Evolutionary conservation across 2,797 vertebrate species (phyloP), one percentile per base, ranked within the genome.

Genomic region (Neosalanx taihuensis): DNA sequence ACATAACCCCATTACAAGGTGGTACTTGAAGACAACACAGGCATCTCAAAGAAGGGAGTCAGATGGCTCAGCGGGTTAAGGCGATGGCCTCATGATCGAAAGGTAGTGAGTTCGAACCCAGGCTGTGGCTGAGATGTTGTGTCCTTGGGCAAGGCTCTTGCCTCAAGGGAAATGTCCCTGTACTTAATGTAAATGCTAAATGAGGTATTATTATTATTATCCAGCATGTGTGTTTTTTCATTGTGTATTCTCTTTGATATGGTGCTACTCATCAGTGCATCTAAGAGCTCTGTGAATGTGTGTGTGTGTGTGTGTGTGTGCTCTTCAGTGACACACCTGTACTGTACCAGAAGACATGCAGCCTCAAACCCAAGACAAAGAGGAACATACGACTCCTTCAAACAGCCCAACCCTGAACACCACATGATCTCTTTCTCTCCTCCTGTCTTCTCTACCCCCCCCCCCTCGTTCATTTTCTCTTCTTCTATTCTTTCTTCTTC

Each of bases 301-400:
- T 70, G 71, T 61, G 65, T 5, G 61, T 64, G 70, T 31, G 59
- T 63, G 65, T n/a, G 46, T 49, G 53, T 30, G 64, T 67, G 64
- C 13, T 74, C 23, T 30, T 63, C 33, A 31, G 20, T 12, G 53
- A 23, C 12, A 29, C 67, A 79, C 81, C 82, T 86, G 83, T 80
- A 81, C 81, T 79, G 70, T 62, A n/a, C n/a, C 80, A 58, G 70
- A 78, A 69, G 56, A 69, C n/a, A 69, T 73, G 79, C 67, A 79
- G 84, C 76, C 83, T 85, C 72, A 74, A 80, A 82, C 81, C 79
- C 5, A 71, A 87, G 86, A 90, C 86, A 87, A 88, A 90, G 88
- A 86, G 80, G 88, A 89, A 87, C 69, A 73, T 84, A 87, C 82
- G 86, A 87, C 87, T 86, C 89, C 89, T 85, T 83, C 84, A 80